Evolutionary conservation across 2,888 invertebrate species (phyloP), one percentile per base, ranked within the genome.

Genomic region (Melieria crassipennis): DNA sequence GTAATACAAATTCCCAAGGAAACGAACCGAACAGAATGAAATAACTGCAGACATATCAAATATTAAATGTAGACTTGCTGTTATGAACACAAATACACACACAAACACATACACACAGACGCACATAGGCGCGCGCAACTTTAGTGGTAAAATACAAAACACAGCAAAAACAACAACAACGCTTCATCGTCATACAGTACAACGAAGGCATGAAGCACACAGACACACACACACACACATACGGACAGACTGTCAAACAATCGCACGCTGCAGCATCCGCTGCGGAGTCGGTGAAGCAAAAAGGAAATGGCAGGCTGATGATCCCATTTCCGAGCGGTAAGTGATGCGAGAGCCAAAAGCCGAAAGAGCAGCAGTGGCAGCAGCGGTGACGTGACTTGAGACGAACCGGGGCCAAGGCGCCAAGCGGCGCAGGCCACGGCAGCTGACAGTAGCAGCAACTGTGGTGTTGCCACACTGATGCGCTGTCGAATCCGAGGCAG

Each of bases 311-410:
- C 81, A 79, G 81, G 82, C 83, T 83, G 83, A 83, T 83, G 83
- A 83, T 83, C 82, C 82, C 83, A 83, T 83, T 83, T 83, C 83
- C 83, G 82, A 83, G 79, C 79, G 81, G 83, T 83, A 83, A 83
- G 83, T 83, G 82, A 83, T 82, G 83, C 76, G 74, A 74, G 70
- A 75, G 74, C 81, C 83, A 83, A 80, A 80, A 80, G 79, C 81
- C 78, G 43, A 7, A 64, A 45, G 43, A 58, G 6, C 42, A 4
- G 64, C 42, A 16, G 16, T 16, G 16, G 16, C 16, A 64, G 52
- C 55, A 13, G 11, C 64, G 55, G 16, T 45, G 45, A 52, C 13
- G 45, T 10, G 56, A 47, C 16, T 56, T 10, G 16, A 56, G 65
- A 55, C 30, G 56, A 56, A 30, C 56, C 16, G 6, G 11, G 58